Percentiles rank a stretch among this genome's conserved stretches.
Conservation (phyloP, 2,797 vertebrate species). For the Danio kyathit region DNA sequence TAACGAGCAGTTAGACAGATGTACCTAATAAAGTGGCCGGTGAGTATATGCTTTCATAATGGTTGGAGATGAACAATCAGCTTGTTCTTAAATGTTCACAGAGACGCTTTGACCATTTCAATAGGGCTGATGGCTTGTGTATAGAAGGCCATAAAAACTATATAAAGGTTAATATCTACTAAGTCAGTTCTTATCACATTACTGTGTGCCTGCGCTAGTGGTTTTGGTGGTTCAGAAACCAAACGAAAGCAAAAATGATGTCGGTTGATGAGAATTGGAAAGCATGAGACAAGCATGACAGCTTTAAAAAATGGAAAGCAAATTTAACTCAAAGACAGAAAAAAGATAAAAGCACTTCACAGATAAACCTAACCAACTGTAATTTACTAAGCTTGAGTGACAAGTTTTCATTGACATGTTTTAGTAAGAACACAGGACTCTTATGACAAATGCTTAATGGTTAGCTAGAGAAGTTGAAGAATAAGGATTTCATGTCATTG, state of each 20-base stretch:
- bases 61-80: too few relatives aligned
- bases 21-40: too few relatives aligned
- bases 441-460: conserved; percentile 34
- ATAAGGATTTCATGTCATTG: conserved; percentile 45
- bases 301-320: background rate
- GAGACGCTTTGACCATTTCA: too few relatives aligned
- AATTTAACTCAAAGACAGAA: background rate
- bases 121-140: too few relatives aligned
- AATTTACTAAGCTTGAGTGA: conserved; percentile 13
- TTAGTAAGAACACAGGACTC: conserved; percentile 7
- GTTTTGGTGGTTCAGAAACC: background rate
- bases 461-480: conserved; percentile 24
- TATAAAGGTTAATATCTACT: too few relatives aligned
- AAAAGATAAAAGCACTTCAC: background rate
- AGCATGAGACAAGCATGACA: background rate
- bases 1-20: too few relatives aligned
- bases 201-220: background rate
- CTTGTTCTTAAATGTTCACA: too few relatives aligned
- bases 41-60: too few relatives aligned
- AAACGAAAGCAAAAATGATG: background rate
- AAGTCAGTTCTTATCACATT: background rate
- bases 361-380: background rate
- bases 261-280: background rate
- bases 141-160: too few relatives aligned
- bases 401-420: conserved; percentile 22